These are phyloP conservation scores for Ctenosaura bakeri DNA, from an alignment of 2,797 vertebrate genomes.

Conservation along the genomic window DNA sequence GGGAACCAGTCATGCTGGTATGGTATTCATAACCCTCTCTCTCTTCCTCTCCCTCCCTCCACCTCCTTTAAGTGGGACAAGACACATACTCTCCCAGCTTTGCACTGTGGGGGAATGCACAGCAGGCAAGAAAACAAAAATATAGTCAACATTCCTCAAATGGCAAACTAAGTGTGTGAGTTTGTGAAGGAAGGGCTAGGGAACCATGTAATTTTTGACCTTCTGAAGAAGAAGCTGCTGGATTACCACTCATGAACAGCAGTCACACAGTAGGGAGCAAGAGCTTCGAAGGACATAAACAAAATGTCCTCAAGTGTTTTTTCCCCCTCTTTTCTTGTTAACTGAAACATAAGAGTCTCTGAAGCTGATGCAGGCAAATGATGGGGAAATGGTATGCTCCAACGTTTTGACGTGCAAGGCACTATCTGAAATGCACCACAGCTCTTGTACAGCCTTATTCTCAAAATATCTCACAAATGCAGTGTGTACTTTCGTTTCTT, in stretches of 20 bases:
- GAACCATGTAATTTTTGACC: neutral
- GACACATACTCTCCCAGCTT: neutral
- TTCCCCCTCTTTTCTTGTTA: neutral
- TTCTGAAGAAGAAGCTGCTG: neutral
- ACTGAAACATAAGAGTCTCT: neutral
- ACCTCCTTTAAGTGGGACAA: neutral
- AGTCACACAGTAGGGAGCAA: neutral
- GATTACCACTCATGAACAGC: neutral
- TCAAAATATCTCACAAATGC: neutral
- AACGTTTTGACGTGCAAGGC: neutral
- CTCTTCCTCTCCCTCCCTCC: no score
- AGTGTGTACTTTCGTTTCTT: no score
- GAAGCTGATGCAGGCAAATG: neutral
- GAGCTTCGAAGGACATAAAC: neutral
- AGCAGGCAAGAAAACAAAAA: neutral
- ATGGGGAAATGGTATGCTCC: neutral
- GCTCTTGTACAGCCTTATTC: neutral
- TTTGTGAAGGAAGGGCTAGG: neutral
- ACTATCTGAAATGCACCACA: neutral
- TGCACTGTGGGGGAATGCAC: neutral
- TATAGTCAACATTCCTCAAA: neutral
- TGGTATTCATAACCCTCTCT: neutral
- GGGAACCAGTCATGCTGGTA: neutral
- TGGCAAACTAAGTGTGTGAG: neutral
- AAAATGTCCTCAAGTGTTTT: neutral